Conservation (phyloP, 2,888 invertebrate genomes). For the Heteromurus nitidus region DNA sequence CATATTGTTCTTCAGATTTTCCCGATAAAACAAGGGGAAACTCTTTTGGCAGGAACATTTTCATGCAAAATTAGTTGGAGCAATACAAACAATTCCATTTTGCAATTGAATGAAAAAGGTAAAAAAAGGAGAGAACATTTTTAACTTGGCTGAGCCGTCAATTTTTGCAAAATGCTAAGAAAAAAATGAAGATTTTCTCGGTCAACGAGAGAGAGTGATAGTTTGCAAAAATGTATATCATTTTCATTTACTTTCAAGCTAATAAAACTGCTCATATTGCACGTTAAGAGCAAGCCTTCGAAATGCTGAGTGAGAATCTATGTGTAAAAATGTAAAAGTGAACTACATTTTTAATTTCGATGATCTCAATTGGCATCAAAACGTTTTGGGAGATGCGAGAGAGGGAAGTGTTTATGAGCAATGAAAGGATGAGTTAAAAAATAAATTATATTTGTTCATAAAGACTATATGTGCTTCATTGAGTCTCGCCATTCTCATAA, state of each 20-base stretch:
- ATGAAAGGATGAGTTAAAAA: no score
- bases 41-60: no score
- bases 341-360: constrained; percentile 53
- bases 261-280: neutral
- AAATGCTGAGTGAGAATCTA: neutral
- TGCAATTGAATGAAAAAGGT: no score
- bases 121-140: no score
- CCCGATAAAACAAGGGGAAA: no score
- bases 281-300: neutral
- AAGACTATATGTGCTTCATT: no score
- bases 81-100: no score
- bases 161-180: neutral
- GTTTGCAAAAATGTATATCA: constrained; percentile 18
- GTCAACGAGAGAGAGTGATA: constrained; percentile 31
- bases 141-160: neutral
- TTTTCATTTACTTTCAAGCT: neutral
- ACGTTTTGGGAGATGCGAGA: neutral
- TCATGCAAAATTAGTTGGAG: no score
- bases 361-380: constrained; percentile 31
- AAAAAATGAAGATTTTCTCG: constrained; percentile 12
- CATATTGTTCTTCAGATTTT: no score
- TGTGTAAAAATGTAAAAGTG: constrained; percentile 28
- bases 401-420: no score
- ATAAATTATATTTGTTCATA: no score
- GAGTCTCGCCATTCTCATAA: neutral